Evolutionary conservation across 2,888 invertebrate genomes (phyloP).

Genomic region (Patella caerulea): DNA sequence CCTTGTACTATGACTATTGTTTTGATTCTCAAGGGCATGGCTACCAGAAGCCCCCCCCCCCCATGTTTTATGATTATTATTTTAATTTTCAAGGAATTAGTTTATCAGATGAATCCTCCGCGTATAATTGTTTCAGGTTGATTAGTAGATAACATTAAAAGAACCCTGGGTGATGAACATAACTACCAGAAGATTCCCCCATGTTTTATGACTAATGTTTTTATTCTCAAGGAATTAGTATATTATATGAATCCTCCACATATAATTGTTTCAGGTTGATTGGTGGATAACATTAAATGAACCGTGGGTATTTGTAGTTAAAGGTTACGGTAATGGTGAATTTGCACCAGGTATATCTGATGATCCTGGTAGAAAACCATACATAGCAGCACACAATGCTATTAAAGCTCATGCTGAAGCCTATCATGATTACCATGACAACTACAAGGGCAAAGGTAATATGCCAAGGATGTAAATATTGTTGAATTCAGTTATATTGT

Average conservation of each 20-base stretch:
- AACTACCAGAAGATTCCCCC: too few relatives aligned
- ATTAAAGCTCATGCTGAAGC: conserved; percentile 79
- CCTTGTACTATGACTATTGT: conserved; percentile 27
- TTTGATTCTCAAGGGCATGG: conserved; percentile 62
- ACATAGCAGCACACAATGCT: conserved; percentile 78
- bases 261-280: conserved; percentile 58
- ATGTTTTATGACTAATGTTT: too few relatives aligned
- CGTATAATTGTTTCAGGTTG: conserved; percentile 37
- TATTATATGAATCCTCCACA: too few relatives aligned
- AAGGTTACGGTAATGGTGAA: conserved; percentile 51
- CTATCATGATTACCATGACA: conserved; percentile 73
- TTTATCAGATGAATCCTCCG: too few relatives aligned
- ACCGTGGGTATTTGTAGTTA: conserved; percentile 72
- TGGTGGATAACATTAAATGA: conserved; percentile 86
- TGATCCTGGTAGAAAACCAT: conserved; percentile 70
- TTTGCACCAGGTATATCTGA: conserved; percentile 42
- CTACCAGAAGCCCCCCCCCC: too few relatives aligned
- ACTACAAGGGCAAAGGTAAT: conserved; percentile 33
- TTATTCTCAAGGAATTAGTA: too few relatives aligned
- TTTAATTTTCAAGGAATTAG: too few relatives aligned
- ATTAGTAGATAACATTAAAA: conserved; percentile 84
- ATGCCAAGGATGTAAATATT: too few relatives aligned
- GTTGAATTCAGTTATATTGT: too few relatives aligned
- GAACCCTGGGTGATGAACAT: conserved; percentile 75
- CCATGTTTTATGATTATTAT: too few relatives aligned